These are phyloP conservation scores for Xenotilapia leptura DNA, from an alignment of 2,113 vertebrate genomes.

Conservation along the genomic window DNA sequence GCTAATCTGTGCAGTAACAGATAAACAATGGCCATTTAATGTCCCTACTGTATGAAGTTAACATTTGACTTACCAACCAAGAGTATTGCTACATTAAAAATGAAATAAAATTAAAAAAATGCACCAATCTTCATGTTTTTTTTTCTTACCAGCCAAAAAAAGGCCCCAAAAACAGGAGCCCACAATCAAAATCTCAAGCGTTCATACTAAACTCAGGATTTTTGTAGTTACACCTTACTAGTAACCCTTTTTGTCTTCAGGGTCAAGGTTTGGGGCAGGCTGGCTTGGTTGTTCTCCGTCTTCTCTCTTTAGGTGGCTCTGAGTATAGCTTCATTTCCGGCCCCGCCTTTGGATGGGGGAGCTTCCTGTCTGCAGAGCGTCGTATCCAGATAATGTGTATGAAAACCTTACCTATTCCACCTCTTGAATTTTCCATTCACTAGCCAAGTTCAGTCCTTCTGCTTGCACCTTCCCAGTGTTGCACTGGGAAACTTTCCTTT, in stretches of 20 bases:
- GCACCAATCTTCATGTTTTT: background rate
- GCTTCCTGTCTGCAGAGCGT: background rate
- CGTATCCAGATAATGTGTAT: background rate
- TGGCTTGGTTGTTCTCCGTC: background rate
- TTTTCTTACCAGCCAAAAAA: background rate
- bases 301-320: background rate
- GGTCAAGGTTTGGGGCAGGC: background rate
- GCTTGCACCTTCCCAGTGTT: background rate
- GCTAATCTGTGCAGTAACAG: background rate
- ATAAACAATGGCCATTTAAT: background rate
- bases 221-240: background rate
- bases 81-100: background rate
- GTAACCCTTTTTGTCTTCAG: background rate
- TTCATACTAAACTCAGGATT: background rate
- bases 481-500: background rate
- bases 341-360: background rate
- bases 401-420: background rate
- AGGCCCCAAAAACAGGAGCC: background rate
- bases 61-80: background rate
- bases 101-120: fast-evolving
- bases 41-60: background rate
- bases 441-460: background rate
- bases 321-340: fast-evolving
- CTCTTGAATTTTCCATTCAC: background rate
- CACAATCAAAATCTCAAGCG: background rate